These are phyloP conservation scores for Polyploca ridens DNA, from an alignment of 2,888 invertebrate genomes.

Conservation along the genomic window DNA sequence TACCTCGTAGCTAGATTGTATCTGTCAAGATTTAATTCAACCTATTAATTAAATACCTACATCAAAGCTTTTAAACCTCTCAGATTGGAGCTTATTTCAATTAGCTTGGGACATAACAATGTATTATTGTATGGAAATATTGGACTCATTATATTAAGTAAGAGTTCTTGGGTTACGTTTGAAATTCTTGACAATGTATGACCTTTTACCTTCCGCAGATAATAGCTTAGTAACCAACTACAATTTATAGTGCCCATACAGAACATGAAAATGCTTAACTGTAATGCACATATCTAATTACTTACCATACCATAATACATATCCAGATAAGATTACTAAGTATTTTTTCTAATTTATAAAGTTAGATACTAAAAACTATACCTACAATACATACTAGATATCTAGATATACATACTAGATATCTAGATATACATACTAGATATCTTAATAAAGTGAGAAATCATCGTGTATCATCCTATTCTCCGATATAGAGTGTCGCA, in stretches of 20 bases:
- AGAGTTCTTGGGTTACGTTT: slow-evolving; percentile 54
- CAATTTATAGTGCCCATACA: neutral
- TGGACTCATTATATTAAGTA: slow-evolving; percentile 64
- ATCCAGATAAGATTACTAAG: neutral
- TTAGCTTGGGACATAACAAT: slow-evolving; percentile 71
- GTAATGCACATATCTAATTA: no score
- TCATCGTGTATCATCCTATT: neutral
- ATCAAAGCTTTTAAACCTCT: slow-evolving; percentile 33
- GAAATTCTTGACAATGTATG: slow-evolving; percentile 59
- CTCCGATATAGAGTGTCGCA: slow-evolving; percentile 3
- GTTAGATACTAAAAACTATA: neutral
- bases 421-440: no score
- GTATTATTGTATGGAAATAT: slow-evolving; percentile 80
- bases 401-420: no score
- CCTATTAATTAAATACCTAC: slow-evolving; percentile 18
- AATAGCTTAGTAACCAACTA: slow-evolving; percentile 10
- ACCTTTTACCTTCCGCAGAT: slow-evolving; percentile 59
- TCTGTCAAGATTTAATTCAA: slow-evolving; percentile 16
- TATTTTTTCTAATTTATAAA: neutral
- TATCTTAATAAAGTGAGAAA: slow-evolving; percentile 3
- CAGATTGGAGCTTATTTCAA: slow-evolving; percentile 64
- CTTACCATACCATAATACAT: no score
- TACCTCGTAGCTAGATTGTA: slow-evolving; percentile 5
- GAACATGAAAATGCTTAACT: no score
- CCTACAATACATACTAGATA: neutral